A percentile compares a stretch with the other conserved stretches of the same genome.
Evolutionary conservation across 2,113 vertebrate species (phyloP).

Genomic region (rat (Rattus norvegicus)): DNA sequence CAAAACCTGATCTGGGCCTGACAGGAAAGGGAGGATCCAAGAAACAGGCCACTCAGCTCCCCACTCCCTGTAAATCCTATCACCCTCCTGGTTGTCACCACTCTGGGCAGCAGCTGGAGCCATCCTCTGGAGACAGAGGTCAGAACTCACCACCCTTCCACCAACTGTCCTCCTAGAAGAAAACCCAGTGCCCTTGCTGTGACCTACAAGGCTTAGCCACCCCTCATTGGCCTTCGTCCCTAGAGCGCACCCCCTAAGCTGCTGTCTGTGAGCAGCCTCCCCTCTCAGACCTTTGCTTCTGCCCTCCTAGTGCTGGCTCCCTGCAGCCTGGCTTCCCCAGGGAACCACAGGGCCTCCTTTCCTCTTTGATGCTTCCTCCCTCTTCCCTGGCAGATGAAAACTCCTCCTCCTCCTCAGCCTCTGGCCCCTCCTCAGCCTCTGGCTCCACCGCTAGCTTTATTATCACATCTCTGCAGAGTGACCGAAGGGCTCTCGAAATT

Average conservation of each 20-base stretch:
- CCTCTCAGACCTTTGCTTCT: constrained; percentile 23
- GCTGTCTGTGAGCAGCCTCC: background rate
- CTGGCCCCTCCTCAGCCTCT: background rate
- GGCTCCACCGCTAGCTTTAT: background rate
- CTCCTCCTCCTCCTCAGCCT: background rate
- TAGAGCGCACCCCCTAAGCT: background rate
- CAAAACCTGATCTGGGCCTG: background rate
- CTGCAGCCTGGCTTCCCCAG: background rate
- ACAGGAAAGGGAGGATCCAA: background rate
- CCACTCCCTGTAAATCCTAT: background rate
- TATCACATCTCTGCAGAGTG: background rate
- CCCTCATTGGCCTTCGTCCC: constrained; percentile 30
- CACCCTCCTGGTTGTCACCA: background rate
- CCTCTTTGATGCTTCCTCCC: background rate
- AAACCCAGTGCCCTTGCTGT: constrained; percentile 62
- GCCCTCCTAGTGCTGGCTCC: background rate
- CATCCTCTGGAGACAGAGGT: background rate
- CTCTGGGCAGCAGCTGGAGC: background rate
- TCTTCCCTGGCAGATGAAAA: background rate
- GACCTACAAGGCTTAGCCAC: constrained; percentile 48
- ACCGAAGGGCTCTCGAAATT: constrained; percentile 3
- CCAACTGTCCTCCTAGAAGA: constrained; percentile 3
- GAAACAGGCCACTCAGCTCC: background rate
- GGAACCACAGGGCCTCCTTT: background rate
- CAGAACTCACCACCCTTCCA: background rate